Evolutionary conservation across 2,797 vertebrate genomes (phyloP).

Genomic region (Columba guinea): DNA sequence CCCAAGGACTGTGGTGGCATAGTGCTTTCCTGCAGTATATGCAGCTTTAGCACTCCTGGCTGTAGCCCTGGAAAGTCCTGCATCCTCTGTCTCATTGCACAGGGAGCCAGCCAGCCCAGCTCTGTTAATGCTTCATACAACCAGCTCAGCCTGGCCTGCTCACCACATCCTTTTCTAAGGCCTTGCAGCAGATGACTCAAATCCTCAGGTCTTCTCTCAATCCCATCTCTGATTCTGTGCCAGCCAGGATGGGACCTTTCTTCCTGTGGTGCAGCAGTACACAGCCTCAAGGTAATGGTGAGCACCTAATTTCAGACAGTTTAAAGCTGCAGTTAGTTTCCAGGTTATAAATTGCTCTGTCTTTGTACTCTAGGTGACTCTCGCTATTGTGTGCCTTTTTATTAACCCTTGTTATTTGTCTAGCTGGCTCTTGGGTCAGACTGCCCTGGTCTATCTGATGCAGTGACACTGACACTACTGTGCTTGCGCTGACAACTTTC

Average conservation of each 20-base stretch:
- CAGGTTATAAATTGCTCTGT: neutral
- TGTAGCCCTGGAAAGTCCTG: neutral
- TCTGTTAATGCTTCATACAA: neutral
- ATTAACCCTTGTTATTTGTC: slow-evolving; percentile 26
- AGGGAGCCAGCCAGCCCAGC: neutral
- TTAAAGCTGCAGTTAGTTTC: neutral
- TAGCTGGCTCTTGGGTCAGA: neutral
- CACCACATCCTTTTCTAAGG: neutral
- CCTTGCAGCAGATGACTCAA: neutral
- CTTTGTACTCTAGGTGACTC: neutral
- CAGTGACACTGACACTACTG: neutral
- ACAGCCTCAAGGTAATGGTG: neutral
- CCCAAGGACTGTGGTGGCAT: neutral
- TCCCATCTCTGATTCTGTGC: neutral
- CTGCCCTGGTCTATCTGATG: neutral
- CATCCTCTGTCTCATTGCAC: neutral
- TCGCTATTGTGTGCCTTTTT: neutral
- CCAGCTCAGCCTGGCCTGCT: neutral
- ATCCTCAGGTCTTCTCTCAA: neutral
- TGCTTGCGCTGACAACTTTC: neutral
- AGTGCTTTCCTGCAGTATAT: neutral
- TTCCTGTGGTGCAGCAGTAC: neutral
- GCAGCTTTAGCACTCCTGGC: neutral
- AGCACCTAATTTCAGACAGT: neutral
- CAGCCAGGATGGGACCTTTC: neutral